A percentile compares a stretch with the other conserved stretches of the same genome.
Conservation (phyloP, 2,113 vertebrate species). For the Sinocyclocheilus rhinocerous region DNA sequence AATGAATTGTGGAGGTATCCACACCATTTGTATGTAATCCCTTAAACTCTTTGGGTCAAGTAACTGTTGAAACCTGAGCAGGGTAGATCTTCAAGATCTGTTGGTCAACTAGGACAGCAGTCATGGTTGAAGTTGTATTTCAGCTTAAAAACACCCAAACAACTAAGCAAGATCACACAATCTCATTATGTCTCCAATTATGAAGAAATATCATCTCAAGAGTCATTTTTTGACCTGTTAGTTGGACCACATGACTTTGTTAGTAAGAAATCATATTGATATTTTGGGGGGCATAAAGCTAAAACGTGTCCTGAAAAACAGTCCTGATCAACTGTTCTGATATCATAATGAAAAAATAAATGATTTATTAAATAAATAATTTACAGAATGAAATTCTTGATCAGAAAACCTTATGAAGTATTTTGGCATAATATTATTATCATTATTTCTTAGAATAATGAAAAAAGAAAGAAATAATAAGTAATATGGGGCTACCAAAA, state of each 20-base stretch:
- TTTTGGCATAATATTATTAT: background rate
- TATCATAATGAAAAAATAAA: no score
- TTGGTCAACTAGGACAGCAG: background rate
- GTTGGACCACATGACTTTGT: background rate
- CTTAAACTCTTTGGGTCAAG: slow-evolving; percentile 43
- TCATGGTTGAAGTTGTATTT: background rate
- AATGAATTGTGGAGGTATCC: slow-evolving; percentile 51
- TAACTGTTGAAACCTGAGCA: slow-evolving; percentile 27
- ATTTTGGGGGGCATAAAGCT: background rate
- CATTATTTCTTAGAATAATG: background rate
- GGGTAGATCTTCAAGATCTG: slow-evolving; percentile 18
- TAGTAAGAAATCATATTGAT: background rate
- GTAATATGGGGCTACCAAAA: no score
- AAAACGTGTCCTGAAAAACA: no score
- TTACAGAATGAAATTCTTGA: background rate
- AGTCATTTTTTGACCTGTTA: background rate
- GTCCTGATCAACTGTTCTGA: no score
- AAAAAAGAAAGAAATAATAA: no score
- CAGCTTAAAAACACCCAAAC: background rate
- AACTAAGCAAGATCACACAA: no score
- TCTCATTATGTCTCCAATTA: background rate
- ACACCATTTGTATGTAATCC: slow-evolving; percentile 50
- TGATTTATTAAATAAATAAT: no score
- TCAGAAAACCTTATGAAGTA: background rate
- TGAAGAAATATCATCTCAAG: background rate